Percentiles rank a stretch among this genome's conserved stretches.
These are phyloP conservation scores for Prunella strophiata DNA, from an alignment of 2,797 vertebrate species.

Conservation along the genomic window DNA sequence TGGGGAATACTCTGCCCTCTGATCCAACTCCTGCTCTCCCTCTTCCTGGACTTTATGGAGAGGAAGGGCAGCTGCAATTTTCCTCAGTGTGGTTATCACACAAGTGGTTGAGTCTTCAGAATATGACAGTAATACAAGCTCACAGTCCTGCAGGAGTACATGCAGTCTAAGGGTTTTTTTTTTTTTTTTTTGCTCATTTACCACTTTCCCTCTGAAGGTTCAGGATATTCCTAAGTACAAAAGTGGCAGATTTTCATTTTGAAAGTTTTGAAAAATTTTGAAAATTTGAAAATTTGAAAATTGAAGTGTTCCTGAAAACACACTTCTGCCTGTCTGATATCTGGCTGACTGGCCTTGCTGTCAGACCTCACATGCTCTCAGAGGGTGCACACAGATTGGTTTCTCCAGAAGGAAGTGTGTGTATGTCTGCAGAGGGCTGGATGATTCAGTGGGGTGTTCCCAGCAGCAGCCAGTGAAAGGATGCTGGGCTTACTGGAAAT, in stretches of 20 bases:
- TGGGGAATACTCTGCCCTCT: neutral
- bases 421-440: neutral
- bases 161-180: neutral
- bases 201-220: neutral
- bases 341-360: neutral
- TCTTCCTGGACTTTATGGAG: neutral
- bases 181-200: neutral
- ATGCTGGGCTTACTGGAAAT: slow-evolving; percentile 4
- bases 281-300: neutral
- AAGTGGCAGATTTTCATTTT: neutral
- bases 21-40: neutral
- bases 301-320: neutral
- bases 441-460: slow-evolving; percentile 42
- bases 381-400: neutral
- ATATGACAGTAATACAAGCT: neutral
- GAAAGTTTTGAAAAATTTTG: neutral
- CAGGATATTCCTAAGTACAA: neutral
- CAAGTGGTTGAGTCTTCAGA: fast-evolving
- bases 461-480: slow-evolving; percentile 10
- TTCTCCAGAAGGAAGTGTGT: neutral
- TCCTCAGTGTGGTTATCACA: neutral
- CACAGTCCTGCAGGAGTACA: neutral
- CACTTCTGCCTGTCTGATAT: neutral
- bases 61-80: neutral
- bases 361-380: neutral